Evolutionary conservation across 2,888 invertebrate genomes (phyloP), one percentile per base, ranked within the genome.

Genomic region (Scaptomyza reducta): DNA sequence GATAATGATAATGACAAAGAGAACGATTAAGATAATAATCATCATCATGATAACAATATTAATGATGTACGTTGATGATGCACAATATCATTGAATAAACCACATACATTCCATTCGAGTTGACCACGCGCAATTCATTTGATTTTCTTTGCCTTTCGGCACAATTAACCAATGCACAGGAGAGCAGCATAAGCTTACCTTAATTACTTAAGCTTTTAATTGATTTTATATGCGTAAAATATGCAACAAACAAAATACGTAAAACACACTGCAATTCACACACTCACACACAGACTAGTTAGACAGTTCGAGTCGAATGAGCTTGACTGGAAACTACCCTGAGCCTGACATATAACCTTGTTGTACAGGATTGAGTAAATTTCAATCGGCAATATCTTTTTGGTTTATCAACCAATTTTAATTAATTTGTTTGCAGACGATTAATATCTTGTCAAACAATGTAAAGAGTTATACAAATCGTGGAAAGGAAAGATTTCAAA

Each of bases 131-230:
- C 50, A 16, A 13, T 31, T 46, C 4, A 9, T 18, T 7, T 31
- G n/a, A 55, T 47, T 47, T 14, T 1, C 31, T 6, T 2, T 53
- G 40, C 10, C 40, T 40, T 40, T 40, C 10, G 16, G 40, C 40
- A 40, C 16, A 38, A 38, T 16, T n/a, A 16, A 40, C 16, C 9
- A 40, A 16, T 40, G 40, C 40, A 16, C 16, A 40, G 10, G 35
- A 33, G 4, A 33, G 33, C 13, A 33, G 13, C 13, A 33, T 33
- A 1, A 29, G 3, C 42, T 42, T 10, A 11, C 14, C 16, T 4
- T 13, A 45, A 62, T 70, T 44, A 67, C 59, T 66, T 49, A 59
- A 72, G 66, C 47, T 47, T 45, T 79, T 81, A 75, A 81, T 81
- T 79, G 61, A 67, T 60, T 70, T 67, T 61, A 66, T 58, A 46